A percentile compares a stretch with the other conserved stretches of the same genome.
Evolutionary conservation across 2,888 invertebrate genomes (phyloP).

Genomic region (Blera fallax): DNA sequence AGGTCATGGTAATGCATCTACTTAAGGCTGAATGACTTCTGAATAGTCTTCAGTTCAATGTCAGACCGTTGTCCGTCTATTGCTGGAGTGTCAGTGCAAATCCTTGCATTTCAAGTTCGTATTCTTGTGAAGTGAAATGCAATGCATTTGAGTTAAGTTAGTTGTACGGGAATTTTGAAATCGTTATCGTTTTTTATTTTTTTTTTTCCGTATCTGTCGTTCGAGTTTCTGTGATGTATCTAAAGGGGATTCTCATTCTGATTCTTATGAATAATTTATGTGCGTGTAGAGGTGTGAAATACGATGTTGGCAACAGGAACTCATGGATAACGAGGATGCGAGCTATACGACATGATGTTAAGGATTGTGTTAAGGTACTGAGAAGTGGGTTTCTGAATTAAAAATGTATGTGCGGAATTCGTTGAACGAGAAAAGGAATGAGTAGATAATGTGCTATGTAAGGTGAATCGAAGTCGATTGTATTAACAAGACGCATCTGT

Average conservation of each 20-base stretch:
- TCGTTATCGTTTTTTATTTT: neutral
- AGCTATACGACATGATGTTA: slow-evolving; percentile 74
- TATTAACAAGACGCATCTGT: slow-evolving; percentile 3
- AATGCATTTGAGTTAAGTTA: slow-evolving; percentile 51
- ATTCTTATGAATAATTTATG: slow-evolving; percentile 64
- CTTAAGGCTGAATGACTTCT: slow-evolving; percentile 48
- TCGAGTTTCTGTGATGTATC: slow-evolving; percentile 43
- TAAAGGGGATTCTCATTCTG: slow-evolving; percentile 58
- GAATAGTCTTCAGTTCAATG: slow-evolving; percentile 49
- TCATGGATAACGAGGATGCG: slow-evolving; percentile 75
- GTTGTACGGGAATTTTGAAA: slow-evolving; percentile 8
- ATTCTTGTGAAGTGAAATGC: slow-evolving; percentile 37
- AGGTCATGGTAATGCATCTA: slow-evolving; percentile 53
- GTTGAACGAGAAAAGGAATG: neutral
- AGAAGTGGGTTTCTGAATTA: slow-evolving; percentile 24
- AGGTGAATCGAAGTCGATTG: slow-evolving; percentile 14
- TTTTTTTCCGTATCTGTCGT: neutral
- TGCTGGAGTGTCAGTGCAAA: neutral
- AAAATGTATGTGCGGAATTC: slow-evolving; percentile 42
- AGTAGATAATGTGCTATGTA: neutral
- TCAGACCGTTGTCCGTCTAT: slow-evolving; percentile 21
- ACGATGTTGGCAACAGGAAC: slow-evolving; percentile 20
- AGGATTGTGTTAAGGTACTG: slow-evolving; percentile 74
- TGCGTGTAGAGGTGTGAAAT: slow-evolving; percentile 54
- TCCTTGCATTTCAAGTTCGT: slow-evolving; percentile 12